Percentiles rank a stretch among this genome's conserved stretches.
Conservation (phyloP, 2,888 invertebrate species). For the Mythimna ferrago region DNA sequence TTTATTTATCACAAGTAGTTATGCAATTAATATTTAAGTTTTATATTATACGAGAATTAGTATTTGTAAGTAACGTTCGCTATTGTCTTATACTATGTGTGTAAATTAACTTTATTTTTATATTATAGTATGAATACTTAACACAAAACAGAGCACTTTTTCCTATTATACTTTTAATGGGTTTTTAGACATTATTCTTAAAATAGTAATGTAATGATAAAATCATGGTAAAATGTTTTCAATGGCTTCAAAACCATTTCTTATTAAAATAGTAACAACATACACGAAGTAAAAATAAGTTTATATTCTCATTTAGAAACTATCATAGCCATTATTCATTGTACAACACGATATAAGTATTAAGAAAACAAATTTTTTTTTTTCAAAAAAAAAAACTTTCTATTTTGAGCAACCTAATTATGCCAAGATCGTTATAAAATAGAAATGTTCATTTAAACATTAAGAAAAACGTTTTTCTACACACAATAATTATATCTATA, state of each 20-base stretch:
- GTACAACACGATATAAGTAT: background rate
- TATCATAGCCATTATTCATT: slow-evolving; percentile 1
- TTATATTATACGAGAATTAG: slow-evolving; percentile 29
- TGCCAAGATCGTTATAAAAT: background rate
- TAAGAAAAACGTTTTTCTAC: background rate
- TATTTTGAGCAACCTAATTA: background rate
- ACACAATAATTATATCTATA: background rate
- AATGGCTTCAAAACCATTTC: background rate
- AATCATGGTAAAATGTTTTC: background rate
- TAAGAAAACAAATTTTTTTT: background rate
- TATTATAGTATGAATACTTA: background rate
- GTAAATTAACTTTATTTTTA: slow-evolving; percentile 16
- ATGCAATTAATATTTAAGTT: slow-evolving; percentile 51
- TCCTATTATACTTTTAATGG: background rate
- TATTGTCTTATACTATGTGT: slow-evolving; percentile 14
- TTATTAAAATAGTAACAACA: background rate
- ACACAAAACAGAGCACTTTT: background rate
- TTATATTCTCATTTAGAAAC: background rate
- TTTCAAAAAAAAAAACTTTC: background rate
- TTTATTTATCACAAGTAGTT: slow-evolving; percentile 52
- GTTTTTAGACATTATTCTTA: background rate
- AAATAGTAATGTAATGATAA: background rate
- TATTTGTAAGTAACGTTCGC: slow-evolving; percentile 25
- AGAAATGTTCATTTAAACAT: background rate
- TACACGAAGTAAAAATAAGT: background rate